phyloP scores from a whole-genome alignment of 2,797 vertebrate species.

The Ctenosaura bakeri region DNA sequence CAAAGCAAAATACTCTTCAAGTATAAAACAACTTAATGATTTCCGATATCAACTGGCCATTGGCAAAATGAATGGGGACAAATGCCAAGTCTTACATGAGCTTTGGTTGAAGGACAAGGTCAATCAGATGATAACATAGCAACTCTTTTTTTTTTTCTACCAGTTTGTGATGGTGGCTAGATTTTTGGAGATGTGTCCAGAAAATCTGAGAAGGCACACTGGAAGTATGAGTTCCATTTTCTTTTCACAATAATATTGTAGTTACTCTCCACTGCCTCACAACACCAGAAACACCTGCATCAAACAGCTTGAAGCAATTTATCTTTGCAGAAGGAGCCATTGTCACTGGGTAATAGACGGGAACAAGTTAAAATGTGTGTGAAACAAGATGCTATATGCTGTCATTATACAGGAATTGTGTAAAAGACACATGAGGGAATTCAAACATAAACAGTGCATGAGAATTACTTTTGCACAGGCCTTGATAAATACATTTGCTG shows the following conservation, averaged over 20 bases:
- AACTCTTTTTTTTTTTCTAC: neutral
- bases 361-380: constrained; percentile 15
- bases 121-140: neutral
- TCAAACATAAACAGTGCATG: constrained; percentile 29
- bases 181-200: neutral
- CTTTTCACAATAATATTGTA: neutral
- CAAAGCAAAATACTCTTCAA: neutral
- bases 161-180: neutral
- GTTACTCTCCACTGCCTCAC: neutral
- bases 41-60: neutral
- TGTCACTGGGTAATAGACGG: neutral
- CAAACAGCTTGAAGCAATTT: constrained; percentile 28
- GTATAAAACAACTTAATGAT: constrained; percentile 1
- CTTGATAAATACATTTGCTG: constrained; percentile 5
- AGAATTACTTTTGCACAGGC: neutral
- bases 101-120: neutral
- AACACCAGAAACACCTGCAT: accelerated
- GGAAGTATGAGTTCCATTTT: neutral
- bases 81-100: neutral
- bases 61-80: neutral
- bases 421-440: constrained; percentile 42
- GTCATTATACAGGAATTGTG: neutral
- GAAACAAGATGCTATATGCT: constrained; percentile 21
- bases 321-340: constrained; percentile 12
- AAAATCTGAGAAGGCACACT: neutral